Evolutionary conservation across 1,140 invertebrate species (phyloP), one percentile per base, ranked within the genome.

Genomic region (Brachionus asplanchnoidis): DNA sequence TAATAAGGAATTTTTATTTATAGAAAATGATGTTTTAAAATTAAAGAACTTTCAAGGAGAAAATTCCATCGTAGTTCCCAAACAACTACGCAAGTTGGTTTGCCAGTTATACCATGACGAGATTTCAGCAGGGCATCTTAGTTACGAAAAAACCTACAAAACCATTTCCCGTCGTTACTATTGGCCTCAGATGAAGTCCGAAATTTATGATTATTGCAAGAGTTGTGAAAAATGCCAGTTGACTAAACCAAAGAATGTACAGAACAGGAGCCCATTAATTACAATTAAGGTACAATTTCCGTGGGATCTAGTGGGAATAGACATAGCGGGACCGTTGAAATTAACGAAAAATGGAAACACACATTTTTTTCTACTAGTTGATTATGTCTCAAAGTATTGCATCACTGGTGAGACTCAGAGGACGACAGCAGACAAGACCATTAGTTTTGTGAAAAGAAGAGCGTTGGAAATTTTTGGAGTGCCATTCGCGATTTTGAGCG

Each of bases 361-460:
- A n/a, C 86, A 87, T 28, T 85, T 88, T 36, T 40, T 87, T 5
- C 85, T 87, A 17, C 73, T 86, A 0, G 85, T 85, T 2, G 87
- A 88, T 79, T 87, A 88, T 78, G 87, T 87, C n/a, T 88, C 88
- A 3, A 87, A 87, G 82, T 89, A 82, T 68, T 68, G 85, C 4
- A 86, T 88, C 50, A 86, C 86, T 8, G 84, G 70, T 84, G 70
- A 88, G 2, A 28, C 87, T 7, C 83, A 60, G 17, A 83, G 86
- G 75, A 14, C n/a, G 9, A 70, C 20, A 14, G 23, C 80, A 12
- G 32, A 42, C 12, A 66, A 26, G 11, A 68, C 53, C 40, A 44
- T 66, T 42, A 28, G 20, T 4, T 23, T 46, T 26, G 3, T 23
- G 28, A 9, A 26, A 26, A 44, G 17, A 17, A 44, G 20, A 12